Conservation (phyloP, 2,113 vertebrate species). For the human region DNA sequence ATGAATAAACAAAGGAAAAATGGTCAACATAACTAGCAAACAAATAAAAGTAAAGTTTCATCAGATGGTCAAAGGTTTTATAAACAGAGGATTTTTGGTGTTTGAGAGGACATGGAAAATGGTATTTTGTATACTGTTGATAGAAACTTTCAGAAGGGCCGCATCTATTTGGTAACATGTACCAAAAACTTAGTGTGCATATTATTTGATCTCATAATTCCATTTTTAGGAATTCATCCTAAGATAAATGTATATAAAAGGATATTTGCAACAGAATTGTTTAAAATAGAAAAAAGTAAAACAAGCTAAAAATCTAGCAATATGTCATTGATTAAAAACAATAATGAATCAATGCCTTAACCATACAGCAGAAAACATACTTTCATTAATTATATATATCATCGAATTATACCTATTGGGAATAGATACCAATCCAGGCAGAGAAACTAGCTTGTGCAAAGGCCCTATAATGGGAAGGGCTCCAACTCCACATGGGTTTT, state of each 20-base stretch:
- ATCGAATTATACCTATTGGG: background rate
- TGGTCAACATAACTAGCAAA: background rate
- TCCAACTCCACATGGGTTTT: background rate
- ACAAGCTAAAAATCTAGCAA: background rate
- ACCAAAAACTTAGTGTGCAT: background rate
- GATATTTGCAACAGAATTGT: background rate
- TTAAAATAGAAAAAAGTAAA: constrained; percentile 12
- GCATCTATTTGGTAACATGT: background rate
- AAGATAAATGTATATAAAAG: background rate
- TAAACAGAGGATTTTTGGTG: background rate
- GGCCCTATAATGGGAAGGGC: background rate
- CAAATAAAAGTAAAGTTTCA: background rate
- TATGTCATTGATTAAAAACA: constrained; percentile 33
- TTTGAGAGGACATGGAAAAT: background rate
- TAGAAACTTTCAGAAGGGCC: background rate
- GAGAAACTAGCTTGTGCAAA: background rate
- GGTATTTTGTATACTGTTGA: background rate
- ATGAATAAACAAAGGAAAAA: background rate
- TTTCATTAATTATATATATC: background rate
- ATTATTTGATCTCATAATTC: constrained; percentile 3
- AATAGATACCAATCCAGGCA: background rate
- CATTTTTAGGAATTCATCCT: background rate
- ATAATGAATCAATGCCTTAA: background rate
- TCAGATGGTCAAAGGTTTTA: background rate
- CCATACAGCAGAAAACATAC: background rate